Conservation (phyloP, 2,888 invertebrate genomes). For the Pheosia tremula region DNA sequence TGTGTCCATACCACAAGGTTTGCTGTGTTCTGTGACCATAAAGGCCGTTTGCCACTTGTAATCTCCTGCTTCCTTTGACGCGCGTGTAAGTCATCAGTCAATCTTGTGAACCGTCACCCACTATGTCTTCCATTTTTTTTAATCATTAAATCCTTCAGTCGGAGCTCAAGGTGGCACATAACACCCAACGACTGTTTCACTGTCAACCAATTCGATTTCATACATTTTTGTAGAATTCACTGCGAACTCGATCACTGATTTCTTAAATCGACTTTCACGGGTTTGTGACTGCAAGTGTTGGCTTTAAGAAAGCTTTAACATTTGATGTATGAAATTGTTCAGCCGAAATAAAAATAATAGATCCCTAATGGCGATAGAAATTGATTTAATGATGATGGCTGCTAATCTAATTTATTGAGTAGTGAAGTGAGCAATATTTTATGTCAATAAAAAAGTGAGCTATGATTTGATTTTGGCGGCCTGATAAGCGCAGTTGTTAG, state of each 20-base stretch:
- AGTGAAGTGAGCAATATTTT: conserved; percentile 28
- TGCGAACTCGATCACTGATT: conserved; percentile 47
- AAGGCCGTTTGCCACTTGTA: too few species aligned
- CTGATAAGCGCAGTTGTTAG: too few species aligned
- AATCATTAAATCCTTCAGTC: conserved; percentile 1
- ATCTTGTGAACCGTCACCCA: too few species aligned
- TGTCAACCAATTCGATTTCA: conserved; percentile 35
- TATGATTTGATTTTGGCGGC: too few species aligned
- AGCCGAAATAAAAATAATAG: conserved; percentile 14
- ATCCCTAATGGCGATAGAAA: conserved; percentile 13
- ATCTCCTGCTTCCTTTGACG: too few species aligned
- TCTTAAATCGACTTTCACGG: conserved; percentile 63
- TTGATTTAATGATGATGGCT: neutral
- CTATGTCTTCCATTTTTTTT: too few species aligned
- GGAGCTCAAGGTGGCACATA: conserved; percentile 5
- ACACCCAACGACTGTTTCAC: conserved; percentile 5
- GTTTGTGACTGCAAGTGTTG: conserved; percentile 27
- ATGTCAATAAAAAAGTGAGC: conserved; percentile 25
- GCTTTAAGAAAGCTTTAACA: conserved; percentile 25
- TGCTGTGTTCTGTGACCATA: too few species aligned
- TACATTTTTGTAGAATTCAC: conserved; percentile 52
- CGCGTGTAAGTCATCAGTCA: too few species aligned
- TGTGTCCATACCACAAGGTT: too few species aligned
- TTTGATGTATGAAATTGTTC: conserved; percentile 8
- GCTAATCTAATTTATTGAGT: neutral